Conservation (phyloP, 2,113 vertebrate genomes). For the Odontophorus gujanensis region DNA sequence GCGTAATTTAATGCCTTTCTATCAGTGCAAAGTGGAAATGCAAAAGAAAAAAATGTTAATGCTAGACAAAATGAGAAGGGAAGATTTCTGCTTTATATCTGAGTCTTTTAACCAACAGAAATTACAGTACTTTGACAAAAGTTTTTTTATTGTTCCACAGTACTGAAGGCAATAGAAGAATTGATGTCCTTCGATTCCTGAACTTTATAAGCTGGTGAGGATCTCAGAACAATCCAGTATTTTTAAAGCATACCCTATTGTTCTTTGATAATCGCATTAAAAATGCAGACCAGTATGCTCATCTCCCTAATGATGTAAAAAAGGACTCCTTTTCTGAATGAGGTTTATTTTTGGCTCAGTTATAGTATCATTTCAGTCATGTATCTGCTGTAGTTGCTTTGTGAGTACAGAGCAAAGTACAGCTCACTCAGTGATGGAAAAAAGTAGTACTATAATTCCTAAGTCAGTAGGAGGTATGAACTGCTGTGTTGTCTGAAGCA, state of each 20-base stretch:
- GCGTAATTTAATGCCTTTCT: neutral
- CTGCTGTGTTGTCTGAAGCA: neutral
- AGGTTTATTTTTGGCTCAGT: neutral
- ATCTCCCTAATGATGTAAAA: neutral
- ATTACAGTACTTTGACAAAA: neutral
- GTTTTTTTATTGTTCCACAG: neutral
- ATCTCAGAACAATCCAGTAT: neutral
- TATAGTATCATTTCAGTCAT: neutral
- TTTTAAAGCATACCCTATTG: neutral
- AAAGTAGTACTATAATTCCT: neutral
- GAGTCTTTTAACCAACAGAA: neutral
- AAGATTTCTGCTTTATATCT: neutral
- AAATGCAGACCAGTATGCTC: neutral
- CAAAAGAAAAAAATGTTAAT: neutral
- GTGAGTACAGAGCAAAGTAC: neutral
- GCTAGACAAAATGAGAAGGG: neutral
- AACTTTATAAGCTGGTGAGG: neutral
- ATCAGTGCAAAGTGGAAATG: neutral
- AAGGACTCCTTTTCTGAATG: neutral
- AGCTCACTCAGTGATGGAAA: neutral
- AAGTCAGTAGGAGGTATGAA: neutral
- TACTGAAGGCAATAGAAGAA: neutral
- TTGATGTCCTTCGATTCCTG: neutral
- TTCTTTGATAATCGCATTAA: neutral
- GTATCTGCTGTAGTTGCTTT: neutral